A percentile compares a stretch with the other conserved stretches of the same genome.
Evolutionary conservation across 1,140 invertebrate genomes (phyloP).

Genomic region (Caenorhabditis elegans): DNA sequence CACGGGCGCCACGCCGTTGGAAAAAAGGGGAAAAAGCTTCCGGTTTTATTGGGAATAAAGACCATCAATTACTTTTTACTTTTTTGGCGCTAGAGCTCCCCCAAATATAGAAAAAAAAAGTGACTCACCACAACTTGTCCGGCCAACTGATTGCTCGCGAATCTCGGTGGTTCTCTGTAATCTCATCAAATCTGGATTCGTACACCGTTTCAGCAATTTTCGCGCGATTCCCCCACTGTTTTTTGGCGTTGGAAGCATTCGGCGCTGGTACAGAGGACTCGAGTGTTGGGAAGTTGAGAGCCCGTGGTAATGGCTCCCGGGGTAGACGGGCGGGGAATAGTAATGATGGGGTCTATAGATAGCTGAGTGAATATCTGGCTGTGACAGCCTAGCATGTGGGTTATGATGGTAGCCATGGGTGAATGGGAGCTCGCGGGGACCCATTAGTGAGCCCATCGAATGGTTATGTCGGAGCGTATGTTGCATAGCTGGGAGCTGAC

Average conservation of each 20-base stretch:
- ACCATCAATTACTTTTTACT: too few relatives aligned
- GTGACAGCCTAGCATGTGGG: slow-evolving; percentile 29
- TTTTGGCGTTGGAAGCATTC: slow-evolving; percentile 9
- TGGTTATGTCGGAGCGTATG: slow-evolving; percentile 18
- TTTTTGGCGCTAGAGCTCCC: too few relatives aligned
- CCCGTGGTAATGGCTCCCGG: background rate
- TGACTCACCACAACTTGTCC: slow-evolving; percentile 33
- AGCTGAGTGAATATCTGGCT: slow-evolving; percentile 38
- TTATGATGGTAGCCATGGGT: background rate
- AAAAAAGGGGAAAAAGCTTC: too few relatives aligned
- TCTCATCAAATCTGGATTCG: slow-evolving; percentile 28
- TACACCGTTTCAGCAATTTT: slow-evolving; percentile 8
- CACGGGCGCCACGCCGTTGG: too few relatives aligned
- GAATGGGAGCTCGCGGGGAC: background rate
- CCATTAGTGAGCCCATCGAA: background rate
- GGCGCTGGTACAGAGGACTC: background rate
- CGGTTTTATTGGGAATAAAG: too few relatives aligned
- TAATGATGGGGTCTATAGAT: background rate
- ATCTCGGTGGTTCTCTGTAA: slow-evolving; percentile 26
- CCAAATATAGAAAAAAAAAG: background rate
- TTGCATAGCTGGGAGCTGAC: slow-evolving; percentile 16
- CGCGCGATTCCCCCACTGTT: slow-evolving; percentile 40
- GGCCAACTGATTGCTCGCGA: background rate
- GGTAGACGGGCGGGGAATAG: background rate
- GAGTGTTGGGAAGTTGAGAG: slow-evolving; percentile 3